Base-by-base conservation (phyloP, 2,797 vertebrate genomes). In the Gobionotothen gibberifrons region DNA sequence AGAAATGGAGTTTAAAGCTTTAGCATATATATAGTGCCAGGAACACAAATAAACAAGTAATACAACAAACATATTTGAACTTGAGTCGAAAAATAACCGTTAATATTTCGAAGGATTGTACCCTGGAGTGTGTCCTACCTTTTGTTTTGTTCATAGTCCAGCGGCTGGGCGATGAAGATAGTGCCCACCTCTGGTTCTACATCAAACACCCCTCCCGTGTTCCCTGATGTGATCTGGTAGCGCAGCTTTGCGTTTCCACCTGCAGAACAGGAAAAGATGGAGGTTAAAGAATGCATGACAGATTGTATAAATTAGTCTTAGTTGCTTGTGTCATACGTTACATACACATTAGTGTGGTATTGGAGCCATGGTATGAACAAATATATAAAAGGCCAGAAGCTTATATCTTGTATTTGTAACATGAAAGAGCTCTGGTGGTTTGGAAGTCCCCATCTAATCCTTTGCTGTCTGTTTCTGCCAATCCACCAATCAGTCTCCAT, bases 201-300 rank as follows among this genome's bases (percentile, higher is more conserved):
- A 77, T 94, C 95, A 88, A 97, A 96, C 49, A 95, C 94, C 17
- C 96, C 96, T 59, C 95, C 95, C 0, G 83, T 92, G 83, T 96
- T 97, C 68, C 96, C 96, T 47, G 95, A 94, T 56, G 95, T 97
- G 90, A 97, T 96, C 92, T 96, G 96, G 74, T 97, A 97, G 15
- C 95, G 94, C n/a, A 97, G 90, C 60, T 96, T 97, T 48, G 96
- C 96, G 15, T 97, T 97, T 80, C 95, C 94, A 85, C 96, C 96
- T 97, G 89, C 39, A 72, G 48, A 69, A 29, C 40, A 1, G 21
- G 12, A 40, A 10, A 40, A 70, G 16, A 51, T n/a, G 21, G 15
- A 48, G 48, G 51, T n/a, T 70, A 13, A 70, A 69, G 62, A 21
- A 59, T 13, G 26, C 60, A 40, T 19, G 32, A 29, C 40, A 60